Percentiles rank a stretch among this genome's conserved stretches.
phyloP scores from a whole-genome alignment of 2,797 vertebrate species.

The Tokudaia muenninki region DNA sequence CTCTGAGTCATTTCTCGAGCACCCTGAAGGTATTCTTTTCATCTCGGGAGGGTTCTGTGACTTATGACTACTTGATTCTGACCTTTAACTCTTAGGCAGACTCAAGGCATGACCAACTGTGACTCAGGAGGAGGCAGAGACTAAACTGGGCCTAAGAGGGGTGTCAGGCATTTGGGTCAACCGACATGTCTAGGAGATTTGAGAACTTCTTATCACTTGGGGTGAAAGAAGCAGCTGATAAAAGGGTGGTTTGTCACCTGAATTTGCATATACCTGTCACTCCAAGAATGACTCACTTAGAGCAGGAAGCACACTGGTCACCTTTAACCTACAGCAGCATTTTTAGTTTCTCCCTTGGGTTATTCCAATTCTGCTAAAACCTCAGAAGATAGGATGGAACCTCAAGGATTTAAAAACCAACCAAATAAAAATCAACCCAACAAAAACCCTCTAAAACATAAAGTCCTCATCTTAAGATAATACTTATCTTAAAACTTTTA shows the following conservation, averaged over 20 bases:
- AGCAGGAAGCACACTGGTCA: background rate
- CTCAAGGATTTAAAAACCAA: background rate
- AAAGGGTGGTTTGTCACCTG: background rate
- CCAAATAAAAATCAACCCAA: background rate
- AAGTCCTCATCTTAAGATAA: background rate
- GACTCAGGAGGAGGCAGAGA: background rate
- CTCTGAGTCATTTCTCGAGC: background rate
- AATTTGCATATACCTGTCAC: background rate
- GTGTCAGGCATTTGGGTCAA: background rate
- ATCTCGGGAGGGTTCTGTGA: background rate
- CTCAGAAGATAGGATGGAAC: background rate
- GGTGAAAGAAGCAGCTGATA: background rate
- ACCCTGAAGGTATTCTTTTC: background rate
- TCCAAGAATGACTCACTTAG: background rate
- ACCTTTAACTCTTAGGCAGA: background rate
- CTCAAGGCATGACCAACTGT: background rate
- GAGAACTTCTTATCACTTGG: background rate
- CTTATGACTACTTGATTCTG: background rate
- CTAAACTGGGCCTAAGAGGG: background rate
- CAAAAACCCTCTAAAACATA: background rate
- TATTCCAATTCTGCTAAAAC: background rate
- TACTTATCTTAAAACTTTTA: background rate
- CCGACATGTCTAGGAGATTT: background rate
- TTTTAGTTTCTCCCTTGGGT: background rate
- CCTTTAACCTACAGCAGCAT: background rate